A percentile compares a stretch with the other conserved stretches of the same genome.
Evolutionary conservation across 1,140 invertebrate species (phyloP).

Genomic region (Thaumatotibia leucotreta): DNA sequence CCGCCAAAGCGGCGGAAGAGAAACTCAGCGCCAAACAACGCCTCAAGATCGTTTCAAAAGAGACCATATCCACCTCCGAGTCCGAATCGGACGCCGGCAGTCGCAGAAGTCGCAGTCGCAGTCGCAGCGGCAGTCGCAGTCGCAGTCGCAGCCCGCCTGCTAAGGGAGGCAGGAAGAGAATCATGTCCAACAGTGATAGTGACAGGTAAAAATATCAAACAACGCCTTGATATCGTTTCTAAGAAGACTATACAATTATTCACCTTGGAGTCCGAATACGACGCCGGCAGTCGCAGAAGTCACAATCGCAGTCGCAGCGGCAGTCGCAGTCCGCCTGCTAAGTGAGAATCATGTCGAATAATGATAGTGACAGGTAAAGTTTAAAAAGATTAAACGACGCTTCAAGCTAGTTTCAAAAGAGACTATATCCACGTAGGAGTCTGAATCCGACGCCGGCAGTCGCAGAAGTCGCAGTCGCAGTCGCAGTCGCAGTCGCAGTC

Average conservation of each 20-base stretch:
- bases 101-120: constrained; percentile 37
- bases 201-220: constrained; percentile 51
- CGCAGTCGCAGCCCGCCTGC: too few relatives aligned
- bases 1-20: constrained; percentile 75
- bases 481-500: constrained; percentile 38
- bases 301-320: too few relatives aligned
- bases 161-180: too few relatives aligned
- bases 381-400: constrained; percentile 95
- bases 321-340: constrained; percentile 44
- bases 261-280: constrained; percentile 94
- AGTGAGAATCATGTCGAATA: constrained; percentile 63
- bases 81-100: constrained; percentile 85
- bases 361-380: constrained; percentile 77
- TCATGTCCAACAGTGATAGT: constrained; percentile 68
- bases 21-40: constrained; percentile 90
- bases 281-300: constrained; percentile 56
- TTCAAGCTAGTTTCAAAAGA: constrained; percentile 95
- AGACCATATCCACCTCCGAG: constrained; percentile 95
- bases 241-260: constrained; percentile 99
- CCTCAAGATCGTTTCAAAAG: constrained; percentile 93
- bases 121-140: constrained; percentile 44
- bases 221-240: too few relatives aligned
- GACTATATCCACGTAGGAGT: constrained; percentile 96
- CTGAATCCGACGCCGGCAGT: constrained; percentile 84
- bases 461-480: constrained; percentile 39